Evolutionary conservation across 2,113 vertebrate genomes (phyloP).

Genomic region (Saimiri boliviensis): DNA sequence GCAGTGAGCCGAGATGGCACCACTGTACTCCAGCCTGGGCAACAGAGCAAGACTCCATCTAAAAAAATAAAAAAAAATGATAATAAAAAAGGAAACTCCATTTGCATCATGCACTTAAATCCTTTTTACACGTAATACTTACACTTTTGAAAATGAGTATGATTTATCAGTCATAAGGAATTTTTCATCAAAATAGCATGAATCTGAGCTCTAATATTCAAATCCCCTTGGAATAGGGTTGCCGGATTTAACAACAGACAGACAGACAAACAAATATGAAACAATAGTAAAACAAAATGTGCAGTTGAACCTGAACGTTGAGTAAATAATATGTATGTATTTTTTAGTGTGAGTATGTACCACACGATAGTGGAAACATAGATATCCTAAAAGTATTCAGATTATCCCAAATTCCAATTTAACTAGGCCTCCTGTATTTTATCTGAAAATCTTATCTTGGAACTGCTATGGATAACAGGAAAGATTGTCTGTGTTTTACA

Average conservation of each 20-base stretch:
- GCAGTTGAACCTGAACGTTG: background rate
- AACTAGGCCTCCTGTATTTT: background rate
- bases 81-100: background rate
- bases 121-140: background rate
- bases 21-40: no score
- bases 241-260: background rate
- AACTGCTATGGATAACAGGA: background rate
- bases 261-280: background rate
- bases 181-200: background rate
- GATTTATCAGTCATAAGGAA: background rate
- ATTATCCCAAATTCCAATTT: background rate
- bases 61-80: no score
- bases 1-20: no score
- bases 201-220: background rate
- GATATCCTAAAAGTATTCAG: background rate
- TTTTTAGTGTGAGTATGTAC: background rate
- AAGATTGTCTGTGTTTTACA: background rate
- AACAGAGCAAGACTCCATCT: no score
- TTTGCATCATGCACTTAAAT: background rate
- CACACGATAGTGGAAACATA: no score
- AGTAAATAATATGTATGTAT: background rate
- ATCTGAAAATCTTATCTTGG: background rate
- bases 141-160: background rate
- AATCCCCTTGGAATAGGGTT: background rate
- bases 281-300: rapidly evolving